Conservation (phyloP, 2,888 invertebrate species). For the Pristionchus japonicus region DNA sequence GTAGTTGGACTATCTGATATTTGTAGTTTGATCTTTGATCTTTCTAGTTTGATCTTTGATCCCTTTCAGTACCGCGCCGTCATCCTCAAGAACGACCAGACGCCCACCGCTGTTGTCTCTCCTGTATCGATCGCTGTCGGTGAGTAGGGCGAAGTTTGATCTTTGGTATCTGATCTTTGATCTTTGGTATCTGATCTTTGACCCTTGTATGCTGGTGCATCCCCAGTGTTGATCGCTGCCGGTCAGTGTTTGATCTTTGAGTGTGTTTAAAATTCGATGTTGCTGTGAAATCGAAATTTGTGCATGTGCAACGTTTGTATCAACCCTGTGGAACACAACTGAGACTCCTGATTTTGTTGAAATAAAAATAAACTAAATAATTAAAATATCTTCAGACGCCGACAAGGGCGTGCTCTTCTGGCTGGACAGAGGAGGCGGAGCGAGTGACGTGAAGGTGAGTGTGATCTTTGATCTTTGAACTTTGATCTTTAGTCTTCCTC, state of each 20-base stretch:
- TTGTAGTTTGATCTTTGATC: too few relatives aligned
- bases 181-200: not conserved
- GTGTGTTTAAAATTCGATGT: too few relatives aligned
- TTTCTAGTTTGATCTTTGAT: not conserved
- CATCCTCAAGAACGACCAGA: conserved; percentile 91
- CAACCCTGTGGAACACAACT: not conserved
- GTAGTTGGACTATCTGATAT: too few relatives aligned
- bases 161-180: not conserved
- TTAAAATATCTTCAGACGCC: conserved; percentile 75
- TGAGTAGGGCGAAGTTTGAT: not conserved
- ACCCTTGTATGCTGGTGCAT: not conserved
- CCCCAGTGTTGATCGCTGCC: too few relatives aligned
- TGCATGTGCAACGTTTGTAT: too few relatives aligned
- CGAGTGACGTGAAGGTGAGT: conserved; percentile 56
- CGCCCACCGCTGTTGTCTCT: conserved; percentile 84
- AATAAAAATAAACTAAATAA: not conserved
- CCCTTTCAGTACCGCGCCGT: conserved; percentile 83
- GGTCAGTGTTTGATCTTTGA: not conserved
- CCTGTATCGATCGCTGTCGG: conserved; percentile 89
- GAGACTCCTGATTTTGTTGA: not conserved
- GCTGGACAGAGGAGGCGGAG: conserved; percentile 90
- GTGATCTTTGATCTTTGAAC: not conserved
- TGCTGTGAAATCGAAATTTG: too few relatives aligned
- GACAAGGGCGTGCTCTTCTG: conserved; percentile 94
- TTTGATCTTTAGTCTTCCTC: not conserved